Percentiles rank a stretch among this genome's conserved stretches.
Evolutionary conservation across 2,113 vertebrate species (phyloP).

Genomic region (Blennius ocellaris): DNA sequence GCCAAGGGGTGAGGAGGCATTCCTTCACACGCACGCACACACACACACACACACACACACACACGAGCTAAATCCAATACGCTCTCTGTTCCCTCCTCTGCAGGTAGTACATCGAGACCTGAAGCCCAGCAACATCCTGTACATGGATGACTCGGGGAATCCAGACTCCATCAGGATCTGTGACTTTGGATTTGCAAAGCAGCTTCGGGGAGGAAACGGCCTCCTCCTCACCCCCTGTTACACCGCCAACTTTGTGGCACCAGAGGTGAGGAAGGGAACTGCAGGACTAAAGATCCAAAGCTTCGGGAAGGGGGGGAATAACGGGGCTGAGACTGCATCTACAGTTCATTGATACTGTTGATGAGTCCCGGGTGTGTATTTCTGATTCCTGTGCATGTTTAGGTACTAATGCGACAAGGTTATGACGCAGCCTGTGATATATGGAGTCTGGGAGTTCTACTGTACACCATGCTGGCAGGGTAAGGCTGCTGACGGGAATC

Average conservation of each 20-base stretch:
- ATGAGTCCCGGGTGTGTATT: not conserved
- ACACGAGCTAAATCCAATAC: not conserved
- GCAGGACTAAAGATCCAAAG: not conserved
- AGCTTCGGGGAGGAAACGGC: constrained; percentile 94
- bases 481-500: constrained; percentile 48
- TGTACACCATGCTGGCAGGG: constrained; percentile 87
- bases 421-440: constrained; percentile 87
- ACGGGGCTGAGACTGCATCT: not conserved
- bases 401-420: constrained; percentile 87
- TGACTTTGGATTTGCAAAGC: constrained; percentile 98
- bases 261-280: constrained; percentile 86
- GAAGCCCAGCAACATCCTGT: constrained; percentile 98
- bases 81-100: not conserved
- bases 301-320: not conserved
- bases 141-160: constrained; percentile 95
- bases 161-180: constrained; percentile 98
- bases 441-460: constrained; percentile 85
- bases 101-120: constrained; percentile 98
- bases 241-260: constrained; percentile 98
- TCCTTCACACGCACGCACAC: not conserved
- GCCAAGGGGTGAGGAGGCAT: constrained; percentile 90
- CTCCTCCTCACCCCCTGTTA: constrained; percentile 96
- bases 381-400: constrained; percentile 21
- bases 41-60: not conserved
- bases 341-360: not conserved